These are phyloP conservation scores for Corticium candelabrum DNA, from an alignment of 37 sponge, comb jelly and placozoan species.

Conservation along the genomic window DNA sequence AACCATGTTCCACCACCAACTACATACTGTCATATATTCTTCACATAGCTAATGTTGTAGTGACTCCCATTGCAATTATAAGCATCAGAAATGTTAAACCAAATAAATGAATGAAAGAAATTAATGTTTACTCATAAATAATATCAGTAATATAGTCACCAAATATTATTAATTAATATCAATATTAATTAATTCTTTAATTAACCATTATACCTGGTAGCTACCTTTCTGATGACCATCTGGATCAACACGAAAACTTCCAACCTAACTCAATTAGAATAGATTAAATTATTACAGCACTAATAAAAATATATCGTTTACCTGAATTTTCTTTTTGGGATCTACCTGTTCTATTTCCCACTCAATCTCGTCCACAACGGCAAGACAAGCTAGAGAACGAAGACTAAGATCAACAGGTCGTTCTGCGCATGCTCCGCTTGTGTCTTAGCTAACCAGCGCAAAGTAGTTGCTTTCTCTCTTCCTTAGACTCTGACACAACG, in stretches of 20 bases:
- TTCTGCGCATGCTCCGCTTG: too few species aligned
- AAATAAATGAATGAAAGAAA: too few species aligned
- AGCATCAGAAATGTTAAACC: too few species aligned
- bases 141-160: too few species aligned
- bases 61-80: too few species aligned
- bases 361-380: slow-evolving; percentile 39
- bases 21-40: too few species aligned
- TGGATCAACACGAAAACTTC: slow-evolving; percentile 44
- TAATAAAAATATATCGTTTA: not conserved
- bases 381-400: slow-evolving; percentile 45
- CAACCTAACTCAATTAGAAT: slow-evolving; percentile 13
- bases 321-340: slow-evolving; percentile 47
- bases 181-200: too few species aligned
- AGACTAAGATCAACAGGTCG: not conserved
- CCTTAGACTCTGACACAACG: too few species aligned
- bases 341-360: slow-evolving; percentile 33
- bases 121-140: too few species aligned
- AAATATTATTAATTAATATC: too few species aligned
- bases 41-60: too few species aligned
- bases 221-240: slow-evolving; percentile 29
- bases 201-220: not conserved
- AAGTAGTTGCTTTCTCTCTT: not conserved
- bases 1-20: too few species aligned
- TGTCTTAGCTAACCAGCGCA: not conserved
- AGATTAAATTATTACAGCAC: not conserved